phyloP scores from a whole-genome alignment of 2,888 invertebrate species.

The Prosapia bicincta region DNA sequence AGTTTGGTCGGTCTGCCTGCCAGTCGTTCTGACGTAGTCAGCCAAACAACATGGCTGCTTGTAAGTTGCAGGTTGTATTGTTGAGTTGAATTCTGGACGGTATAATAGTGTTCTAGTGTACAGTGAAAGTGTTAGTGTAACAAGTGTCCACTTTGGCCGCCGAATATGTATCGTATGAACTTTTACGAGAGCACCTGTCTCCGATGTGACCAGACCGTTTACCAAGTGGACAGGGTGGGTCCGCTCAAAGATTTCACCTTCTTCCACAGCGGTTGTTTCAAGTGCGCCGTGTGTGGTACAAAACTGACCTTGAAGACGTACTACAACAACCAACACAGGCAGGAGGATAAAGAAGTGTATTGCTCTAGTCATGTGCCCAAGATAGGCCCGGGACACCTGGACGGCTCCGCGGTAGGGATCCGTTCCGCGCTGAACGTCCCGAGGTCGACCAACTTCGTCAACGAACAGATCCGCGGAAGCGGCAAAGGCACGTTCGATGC shows the following conservation, averaged over 20 bases:
- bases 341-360: slow-evolving; percentile 94
- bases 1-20: not conserved
- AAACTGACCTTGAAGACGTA: slow-evolving; percentile 92
- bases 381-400: slow-evolving; percentile 88
- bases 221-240: slow-evolving; percentile 93
- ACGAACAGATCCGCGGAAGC: slow-evolving; percentile 80
- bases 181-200: slow-evolving; percentile 92
- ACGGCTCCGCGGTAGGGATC: slow-evolving; percentile 86
- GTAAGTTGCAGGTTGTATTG: not conserved
- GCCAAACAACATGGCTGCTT: slow-evolving; percentile 16
- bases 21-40: slow-evolving; percentile 8
- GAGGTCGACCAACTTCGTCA: slow-evolving; percentile 80
- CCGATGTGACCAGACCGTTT: slow-evolving; percentile 90
- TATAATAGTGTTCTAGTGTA: too few species aligned
- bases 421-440: slow-evolving; percentile 87
- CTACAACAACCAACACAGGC: slow-evolving; percentile 91
- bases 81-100: not conserved
- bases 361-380: slow-evolving; percentile 96
- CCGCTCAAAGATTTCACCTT: slow-evolving; percentile 95
- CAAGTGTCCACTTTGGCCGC: not conserved
- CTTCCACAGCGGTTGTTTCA: slow-evolving; percentile 97
- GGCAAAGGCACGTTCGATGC: slow-evolving; percentile 55
- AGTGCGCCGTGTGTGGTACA: slow-evolving; percentile 90
- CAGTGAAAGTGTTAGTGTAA: not conserved
- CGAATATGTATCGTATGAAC: slow-evolving; percentile 76